Evolutionary conservation across 2,113 vertebrate species (phyloP).

Genomic region (Podarcis cretensis): DNA sequence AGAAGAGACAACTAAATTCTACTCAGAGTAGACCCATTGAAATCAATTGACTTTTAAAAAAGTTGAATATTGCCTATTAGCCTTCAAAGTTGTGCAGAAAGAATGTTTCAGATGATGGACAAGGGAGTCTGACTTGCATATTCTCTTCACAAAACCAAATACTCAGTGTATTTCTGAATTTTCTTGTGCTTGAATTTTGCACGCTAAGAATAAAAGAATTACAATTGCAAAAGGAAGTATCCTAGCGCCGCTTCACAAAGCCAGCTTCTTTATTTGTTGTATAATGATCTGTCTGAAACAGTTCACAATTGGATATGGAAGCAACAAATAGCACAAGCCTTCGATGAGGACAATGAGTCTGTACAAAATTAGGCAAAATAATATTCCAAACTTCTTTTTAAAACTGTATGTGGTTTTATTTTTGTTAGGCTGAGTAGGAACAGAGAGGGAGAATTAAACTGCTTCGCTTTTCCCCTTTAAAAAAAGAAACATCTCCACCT

Average conservation of each 20-base stretch:
- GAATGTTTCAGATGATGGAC: background rate
- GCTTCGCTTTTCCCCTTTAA: background rate
- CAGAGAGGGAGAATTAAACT: background rate
- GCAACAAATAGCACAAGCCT: background rate
- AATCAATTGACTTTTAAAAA: too few species aligned
- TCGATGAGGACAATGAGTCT: background rate
- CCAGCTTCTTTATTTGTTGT: background rate
- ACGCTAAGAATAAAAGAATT: background rate
- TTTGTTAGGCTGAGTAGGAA: constrained; percentile 15
- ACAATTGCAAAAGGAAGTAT: background rate
- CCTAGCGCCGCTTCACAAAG: background rate
- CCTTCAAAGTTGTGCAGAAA: background rate
- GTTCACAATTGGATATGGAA: background rate
- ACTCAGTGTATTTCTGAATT: background rate
- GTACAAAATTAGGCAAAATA: background rate
- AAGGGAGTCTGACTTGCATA: background rate
- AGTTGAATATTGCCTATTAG: too few species aligned
- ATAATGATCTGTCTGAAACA: background rate
- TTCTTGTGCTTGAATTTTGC: background rate
- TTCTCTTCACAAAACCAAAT: background rate
- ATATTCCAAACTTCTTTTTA: background rate
- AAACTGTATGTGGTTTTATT: constrained; percentile 54
- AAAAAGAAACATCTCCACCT: background rate
- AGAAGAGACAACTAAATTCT: background rate
- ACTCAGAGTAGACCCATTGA: too few species aligned